Evolutionary conservation across 30 jellyfish, hydroid and myxozoan species (phyloP).

Genomic region (Aurelia coerulea): DNA sequence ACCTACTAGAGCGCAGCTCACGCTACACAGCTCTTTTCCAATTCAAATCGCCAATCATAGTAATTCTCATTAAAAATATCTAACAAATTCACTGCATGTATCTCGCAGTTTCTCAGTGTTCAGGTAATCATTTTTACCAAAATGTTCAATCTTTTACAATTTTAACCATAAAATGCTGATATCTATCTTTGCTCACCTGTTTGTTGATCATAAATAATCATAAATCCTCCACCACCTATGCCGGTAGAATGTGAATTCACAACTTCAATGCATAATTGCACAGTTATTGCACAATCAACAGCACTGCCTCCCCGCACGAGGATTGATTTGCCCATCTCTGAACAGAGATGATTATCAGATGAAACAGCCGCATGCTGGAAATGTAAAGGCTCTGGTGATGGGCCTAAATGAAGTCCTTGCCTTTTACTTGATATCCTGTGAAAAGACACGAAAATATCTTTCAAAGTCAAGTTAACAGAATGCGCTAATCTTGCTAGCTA

Average conservation of each 20-base stretch:
- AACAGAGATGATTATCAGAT: constrained; percentile 89
- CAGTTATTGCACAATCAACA: constrained; percentile 91
- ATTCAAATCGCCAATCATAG: too few species aligned
- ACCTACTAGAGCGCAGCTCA: too few species aligned
- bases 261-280: constrained; percentile 92
- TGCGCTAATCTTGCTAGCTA: too few species aligned
- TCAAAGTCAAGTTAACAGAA: too few species aligned
- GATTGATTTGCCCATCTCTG: constrained; percentile 86
- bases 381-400: constrained; percentile 40
- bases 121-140: too few species aligned
- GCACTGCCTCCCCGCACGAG: constrained; percentile 89
- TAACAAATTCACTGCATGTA: too few species aligned
- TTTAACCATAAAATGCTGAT: not conserved
- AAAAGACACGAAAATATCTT: not conserved
- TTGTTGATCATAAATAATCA: constrained; percentile 82
- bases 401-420: not conserved
- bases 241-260: constrained; percentile 98
- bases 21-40: too few species aligned
- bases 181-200: constrained; percentile 55
- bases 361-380: constrained; percentile 95
- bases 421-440: not conserved
- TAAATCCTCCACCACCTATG: constrained; percentile 99
- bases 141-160: too few species aligned
- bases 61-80: too few species aligned
- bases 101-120: too few species aligned